Conservation (phyloP, 1,140 invertebrate genomes). For the Eupeodes corollae region DNA sequence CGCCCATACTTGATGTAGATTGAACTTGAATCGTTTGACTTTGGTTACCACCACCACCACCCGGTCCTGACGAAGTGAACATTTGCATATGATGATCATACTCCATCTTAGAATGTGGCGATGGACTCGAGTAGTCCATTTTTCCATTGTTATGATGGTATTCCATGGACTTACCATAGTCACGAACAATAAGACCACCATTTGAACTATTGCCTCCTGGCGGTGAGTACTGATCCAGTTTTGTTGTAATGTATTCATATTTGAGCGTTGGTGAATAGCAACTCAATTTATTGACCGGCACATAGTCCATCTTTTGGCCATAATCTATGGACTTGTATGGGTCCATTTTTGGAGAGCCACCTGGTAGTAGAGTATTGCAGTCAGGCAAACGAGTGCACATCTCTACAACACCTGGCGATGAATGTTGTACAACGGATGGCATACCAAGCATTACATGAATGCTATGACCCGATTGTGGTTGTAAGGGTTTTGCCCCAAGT, state of each 20-base stretch:
- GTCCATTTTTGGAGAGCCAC: conserved; percentile 24
- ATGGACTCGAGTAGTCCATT: conserved; percentile 27
- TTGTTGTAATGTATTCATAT: conserved; percentile 30
- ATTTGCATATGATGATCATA: conserved; percentile 20
- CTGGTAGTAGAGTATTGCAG: conserved; percentile 30
- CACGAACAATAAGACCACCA: conserved; percentile 20
- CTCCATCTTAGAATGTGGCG: conserved; percentile 17
- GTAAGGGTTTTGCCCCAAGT: conserved; percentile 30
- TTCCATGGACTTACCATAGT: conserved; percentile 21
- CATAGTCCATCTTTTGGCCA: conserved; percentile 27
- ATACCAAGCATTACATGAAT: conserved; percentile 51
- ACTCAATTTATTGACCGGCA: conserved; percentile 23
- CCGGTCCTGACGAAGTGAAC: conserved; percentile 7
- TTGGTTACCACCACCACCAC: too few species aligned
- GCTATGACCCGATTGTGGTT: conserved; percentile 32
- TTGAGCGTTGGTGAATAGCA: conserved; percentile 35
- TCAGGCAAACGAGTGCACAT: conserved; percentile 28
- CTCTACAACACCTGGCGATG: conserved; percentile 24
- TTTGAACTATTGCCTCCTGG: conserved; percentile 23
- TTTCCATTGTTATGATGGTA: conserved; percentile 29
- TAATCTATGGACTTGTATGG: conserved; percentile 19
- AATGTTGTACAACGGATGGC: conserved; percentile 25
- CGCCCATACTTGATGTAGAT: background rate
- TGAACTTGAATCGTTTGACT: too few species aligned
- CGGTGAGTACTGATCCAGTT: conserved; percentile 23